Percentiles rank a stretch among this genome's conserved stretches.
Evolutionary conservation across 2,113 vertebrate species (phyloP).

Genomic region (Nansenia antarctica): DNA sequence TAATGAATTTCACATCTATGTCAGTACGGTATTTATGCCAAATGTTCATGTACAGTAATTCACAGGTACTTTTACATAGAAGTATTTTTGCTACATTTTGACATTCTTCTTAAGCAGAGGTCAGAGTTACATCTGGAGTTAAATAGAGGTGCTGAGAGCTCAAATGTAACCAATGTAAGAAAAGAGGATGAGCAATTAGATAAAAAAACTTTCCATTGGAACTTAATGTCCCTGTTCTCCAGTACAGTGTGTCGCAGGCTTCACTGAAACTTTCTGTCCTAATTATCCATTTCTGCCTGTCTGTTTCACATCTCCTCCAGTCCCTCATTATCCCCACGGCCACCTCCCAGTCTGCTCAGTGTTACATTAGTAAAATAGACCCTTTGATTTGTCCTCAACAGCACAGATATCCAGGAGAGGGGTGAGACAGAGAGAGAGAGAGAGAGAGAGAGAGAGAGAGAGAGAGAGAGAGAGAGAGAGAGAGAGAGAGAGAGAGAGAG

Average conservation of each 20-base stretch:
- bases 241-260: constrained; percentile 71
- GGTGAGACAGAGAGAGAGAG: background rate
- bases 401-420: constrained; percentile 41
- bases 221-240: constrained; percentile 77
- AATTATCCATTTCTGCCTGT: constrained; percentile 82
- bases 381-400: constrained; percentile 74
- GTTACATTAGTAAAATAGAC: constrained; percentile 76
- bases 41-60: constrained; percentile 36
- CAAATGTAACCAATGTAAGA: constrained; percentile 55
- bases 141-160: constrained; percentile 55
- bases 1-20: constrained; percentile 42
- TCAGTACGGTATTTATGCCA: constrained; percentile 54
- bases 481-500: background rate
- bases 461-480: constrained; percentile 43
- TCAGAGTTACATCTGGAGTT: constrained; percentile 63
- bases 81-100: constrained; percentile 56
- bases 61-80: constrained; percentile 54
- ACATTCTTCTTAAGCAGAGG: constrained; percentile 62
- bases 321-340: constrained; percentile 74
- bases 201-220: constrained; percentile 65
- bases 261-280: constrained; percentile 78
- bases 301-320: constrained; percentile 73
- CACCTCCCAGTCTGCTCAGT: constrained; percentile 67
- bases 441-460: background rate
- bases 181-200: constrained; percentile 63